Base-by-base conservation (phyloP, 2,113 vertebrate genomes). In the Thinocorus orbignyianus region DNA sequence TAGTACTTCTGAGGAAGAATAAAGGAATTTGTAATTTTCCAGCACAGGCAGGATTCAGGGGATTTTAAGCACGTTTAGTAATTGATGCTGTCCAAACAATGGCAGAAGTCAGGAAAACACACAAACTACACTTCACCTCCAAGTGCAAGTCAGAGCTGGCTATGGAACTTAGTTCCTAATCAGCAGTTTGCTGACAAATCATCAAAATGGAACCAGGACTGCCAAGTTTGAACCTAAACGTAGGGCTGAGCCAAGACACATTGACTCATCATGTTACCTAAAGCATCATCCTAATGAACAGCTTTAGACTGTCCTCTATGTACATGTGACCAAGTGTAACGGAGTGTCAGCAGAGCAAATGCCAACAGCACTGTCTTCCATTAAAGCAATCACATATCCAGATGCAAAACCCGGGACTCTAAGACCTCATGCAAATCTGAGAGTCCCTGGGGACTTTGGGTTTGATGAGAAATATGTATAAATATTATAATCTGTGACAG, bases 401-500 rank as follows among this genome's bases (percentile, higher is more conserved):
- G 74, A 41, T 1, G 7, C 66, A 82, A 91, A 93, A 92, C 20
- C 54, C 62, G 55, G 49, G 37, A 66, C 44, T 89, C 42, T 22
- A 64, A 90, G 85, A 73, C 90, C 83, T 93, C 69, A 60, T 61
- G 69, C 2, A 12, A 94, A 84, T 76, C 85, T 51, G 39, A 86
- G 37, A 86, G 44, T 55, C 86, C 72, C 64, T 48, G 28, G 86
- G 52, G 92, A 78, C 64, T 60, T 46, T 13, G 12, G 22, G 41
- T 31, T 81, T 89, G 88, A 86, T 95, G 80, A 90, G 92, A 95
- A 95, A 88, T n/a, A 81, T 30, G 48, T 80, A 88, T 60, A 83
- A 88, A 89, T 90, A 94, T 91, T 96, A 95, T 77, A 92, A 95
- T 71, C 73, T 87, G 54, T 66, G 51, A 90, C 83, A 82, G 91